Percentiles rank a stretch among this genome's conserved stretches.
These are phyloP conservation scores for Oxytorus armatus DNA, from an alignment of 2,888 invertebrate genomes.

Conservation along the genomic window DNA sequence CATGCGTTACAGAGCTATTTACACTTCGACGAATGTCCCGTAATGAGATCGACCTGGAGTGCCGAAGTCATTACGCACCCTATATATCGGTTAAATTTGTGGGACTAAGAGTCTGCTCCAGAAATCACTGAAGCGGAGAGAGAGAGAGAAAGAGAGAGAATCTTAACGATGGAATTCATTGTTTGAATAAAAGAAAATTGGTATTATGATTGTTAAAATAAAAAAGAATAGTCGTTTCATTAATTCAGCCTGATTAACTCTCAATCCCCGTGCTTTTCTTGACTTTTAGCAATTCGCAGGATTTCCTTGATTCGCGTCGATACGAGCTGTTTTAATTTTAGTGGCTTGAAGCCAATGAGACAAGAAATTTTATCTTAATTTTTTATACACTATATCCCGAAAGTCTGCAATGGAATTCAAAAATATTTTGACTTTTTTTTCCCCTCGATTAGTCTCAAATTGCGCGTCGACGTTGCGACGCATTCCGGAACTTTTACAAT, in stretches of 20 bases:
- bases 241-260: too few species aligned
- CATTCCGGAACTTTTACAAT: not conserved
- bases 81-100: not conserved
- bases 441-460: too few species aligned
- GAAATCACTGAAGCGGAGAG: not conserved
- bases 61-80: not conserved
- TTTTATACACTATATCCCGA: too few species aligned
- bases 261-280: not conserved
- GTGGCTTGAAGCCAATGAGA: too few species aligned
- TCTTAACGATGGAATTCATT: not conserved
- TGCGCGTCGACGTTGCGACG: not conserved
- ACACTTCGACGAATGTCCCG: constrained; percentile 16
- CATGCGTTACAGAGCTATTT: constrained; percentile 28
- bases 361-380: too few species aligned
- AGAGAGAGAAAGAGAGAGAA: not conserved
- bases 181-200: too few species aligned
- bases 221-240: too few species aligned
- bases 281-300: too few species aligned
- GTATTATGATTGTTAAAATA: too few species aligned
- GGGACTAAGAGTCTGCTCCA: not conserved
- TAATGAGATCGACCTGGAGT: constrained; percentile 25
- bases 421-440: too few species aligned
- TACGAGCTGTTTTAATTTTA: not conserved
- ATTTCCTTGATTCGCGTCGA: not conserved
- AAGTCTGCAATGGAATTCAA: too few species aligned